Evolutionary conservation across 2,113 vertebrate species (phyloP).

Genomic region (Helogale parvula): DNA sequence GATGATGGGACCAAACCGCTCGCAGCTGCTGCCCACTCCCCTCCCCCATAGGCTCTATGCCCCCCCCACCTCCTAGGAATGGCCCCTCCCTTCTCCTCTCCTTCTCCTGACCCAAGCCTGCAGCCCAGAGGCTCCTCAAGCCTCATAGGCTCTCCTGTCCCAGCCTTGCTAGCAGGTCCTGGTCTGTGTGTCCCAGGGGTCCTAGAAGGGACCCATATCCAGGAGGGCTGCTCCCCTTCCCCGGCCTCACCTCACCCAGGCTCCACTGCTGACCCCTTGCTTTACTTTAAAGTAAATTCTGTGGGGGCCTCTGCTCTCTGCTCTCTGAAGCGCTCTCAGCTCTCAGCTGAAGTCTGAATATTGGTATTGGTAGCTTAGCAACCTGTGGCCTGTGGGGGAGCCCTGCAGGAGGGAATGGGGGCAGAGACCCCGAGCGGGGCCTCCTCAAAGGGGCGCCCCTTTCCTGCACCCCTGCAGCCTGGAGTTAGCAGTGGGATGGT

Average conservation of each 20-base stretch:
- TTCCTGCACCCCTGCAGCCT: not conserved
- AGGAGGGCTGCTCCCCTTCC: not conserved
- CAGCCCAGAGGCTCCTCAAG: not conserved
- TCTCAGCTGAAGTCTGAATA: not conserved
- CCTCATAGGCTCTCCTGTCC: fast-evolving
- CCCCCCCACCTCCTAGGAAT: not conserved
- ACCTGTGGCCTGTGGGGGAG: not conserved
- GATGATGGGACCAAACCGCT: not conserved
- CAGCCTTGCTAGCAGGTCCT: not conserved
- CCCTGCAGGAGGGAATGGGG: not conserved
- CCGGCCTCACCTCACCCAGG: not conserved
- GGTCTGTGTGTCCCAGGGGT: not conserved
- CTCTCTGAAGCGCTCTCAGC: not conserved
- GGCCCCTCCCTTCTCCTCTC: not conserved
- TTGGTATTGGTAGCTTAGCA: not conserved
- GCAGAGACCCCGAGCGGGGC: not conserved
- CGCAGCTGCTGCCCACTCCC: not conserved
- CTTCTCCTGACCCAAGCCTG: too few relatives aligned
- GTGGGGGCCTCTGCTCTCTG: not conserved
- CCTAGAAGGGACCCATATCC: not conserved
- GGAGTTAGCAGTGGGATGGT: not conserved
- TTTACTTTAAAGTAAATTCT: not conserved
- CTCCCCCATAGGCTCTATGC: not conserved
- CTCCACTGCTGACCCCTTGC: not conserved
- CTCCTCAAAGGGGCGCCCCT: too few relatives aligned